phyloP scores from a whole-genome alignment of 2,113 vertebrate genomes.

The Mormyrus lacerda region DNA sequence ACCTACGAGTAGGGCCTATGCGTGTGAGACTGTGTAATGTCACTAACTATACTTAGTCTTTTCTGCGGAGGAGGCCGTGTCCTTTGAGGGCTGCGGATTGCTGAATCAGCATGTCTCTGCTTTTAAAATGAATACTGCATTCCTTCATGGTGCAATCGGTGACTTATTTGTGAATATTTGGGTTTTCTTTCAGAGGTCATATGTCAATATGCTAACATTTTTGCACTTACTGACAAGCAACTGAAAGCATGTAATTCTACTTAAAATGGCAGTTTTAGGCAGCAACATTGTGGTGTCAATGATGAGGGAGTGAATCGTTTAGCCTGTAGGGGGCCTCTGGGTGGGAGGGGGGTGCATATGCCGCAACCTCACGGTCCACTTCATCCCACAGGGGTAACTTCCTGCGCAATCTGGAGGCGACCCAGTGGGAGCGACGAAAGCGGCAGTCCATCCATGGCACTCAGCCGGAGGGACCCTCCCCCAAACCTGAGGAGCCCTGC shows the following conservation, averaged over 20 bases:
- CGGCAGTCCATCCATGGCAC: conserved; percentile 50
- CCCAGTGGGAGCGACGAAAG: conserved; percentile 68
- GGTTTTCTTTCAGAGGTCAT: not conserved
- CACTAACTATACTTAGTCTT: not conserved
- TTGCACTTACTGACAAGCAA: not conserved
- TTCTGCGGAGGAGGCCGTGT: not conserved
- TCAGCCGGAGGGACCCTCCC: not conserved
- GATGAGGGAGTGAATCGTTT: not conserved
- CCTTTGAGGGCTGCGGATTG: not conserved
- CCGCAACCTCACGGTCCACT: not conserved
- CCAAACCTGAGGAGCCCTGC: not conserved
- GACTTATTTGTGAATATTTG: not conserved
- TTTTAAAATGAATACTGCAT: not conserved
- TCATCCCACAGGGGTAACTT: conserved; percentile 71
- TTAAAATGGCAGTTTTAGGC: not conserved
- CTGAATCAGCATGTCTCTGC: not conserved
- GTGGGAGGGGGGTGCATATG: not conserved
- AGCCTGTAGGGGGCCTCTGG: not conserved
- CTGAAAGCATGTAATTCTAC: not conserved
- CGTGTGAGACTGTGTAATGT: not conserved
- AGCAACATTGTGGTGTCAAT: not conserved
- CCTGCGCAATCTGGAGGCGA: conserved; percentile 74
- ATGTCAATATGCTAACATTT: not conserved
- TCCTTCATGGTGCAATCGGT: not conserved
- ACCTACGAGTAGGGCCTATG: no score